Percentiles rank a stretch among this genome's conserved stretches.
Conservation (phyloP, 2,113 vertebrate genomes). For the Gambusia affinis region DNA sequence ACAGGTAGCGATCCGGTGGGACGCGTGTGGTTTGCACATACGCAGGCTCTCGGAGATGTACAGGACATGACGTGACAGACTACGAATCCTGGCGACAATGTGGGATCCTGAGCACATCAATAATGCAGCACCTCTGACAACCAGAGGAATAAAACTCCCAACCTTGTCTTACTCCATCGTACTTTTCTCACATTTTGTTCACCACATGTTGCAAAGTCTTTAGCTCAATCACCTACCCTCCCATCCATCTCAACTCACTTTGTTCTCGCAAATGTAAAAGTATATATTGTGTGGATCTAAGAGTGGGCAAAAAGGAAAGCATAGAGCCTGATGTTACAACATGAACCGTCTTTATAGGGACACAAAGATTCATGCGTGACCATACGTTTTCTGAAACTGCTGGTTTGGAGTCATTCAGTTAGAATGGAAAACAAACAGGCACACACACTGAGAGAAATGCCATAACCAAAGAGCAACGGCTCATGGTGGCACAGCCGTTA, state of each 20-base stretch:
- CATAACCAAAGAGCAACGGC: slow-evolving; percentile 53
- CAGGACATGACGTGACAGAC: slow-evolving; percentile 62
- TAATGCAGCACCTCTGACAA: slow-evolving; percentile 74
- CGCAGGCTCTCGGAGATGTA: background rate
- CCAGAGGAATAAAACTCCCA: slow-evolving; percentile 63
- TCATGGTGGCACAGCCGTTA: slow-evolving; percentile 39
- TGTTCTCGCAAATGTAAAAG: slow-evolving; percentile 32
- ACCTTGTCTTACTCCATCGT: slow-evolving; percentile 49
- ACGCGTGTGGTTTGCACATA: slow-evolving; percentile 17
- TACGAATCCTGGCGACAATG: slow-evolving; percentile 56
- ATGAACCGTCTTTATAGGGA: slow-evolving; percentile 1
- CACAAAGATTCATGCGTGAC: slow-evolving; percentile 14
- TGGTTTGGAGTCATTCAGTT: slow-evolving; percentile 37
- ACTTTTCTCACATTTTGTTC: slow-evolving; percentile 8
- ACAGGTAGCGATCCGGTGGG: slow-evolving; percentile 65
- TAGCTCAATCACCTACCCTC: slow-evolving; percentile 3
- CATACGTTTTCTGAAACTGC: slow-evolving; percentile 21
- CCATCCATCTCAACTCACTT: slow-evolving; percentile 50
- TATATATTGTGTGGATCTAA: slow-evolving; percentile 38
- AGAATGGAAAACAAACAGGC: slow-evolving; percentile 28
- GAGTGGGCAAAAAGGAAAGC: slow-evolving; percentile 22
- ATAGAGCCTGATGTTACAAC: slow-evolving; percentile 14
- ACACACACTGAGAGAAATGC: slow-evolving; percentile 21
- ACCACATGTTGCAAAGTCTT: slow-evolving; percentile 19
- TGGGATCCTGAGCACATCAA: slow-evolving; percentile 69